Evolutionary conservation across 2,888 invertebrate species (phyloP), one percentile per base, ranked within the genome.

Genomic region (Lydus trimaculatus): DNA sequence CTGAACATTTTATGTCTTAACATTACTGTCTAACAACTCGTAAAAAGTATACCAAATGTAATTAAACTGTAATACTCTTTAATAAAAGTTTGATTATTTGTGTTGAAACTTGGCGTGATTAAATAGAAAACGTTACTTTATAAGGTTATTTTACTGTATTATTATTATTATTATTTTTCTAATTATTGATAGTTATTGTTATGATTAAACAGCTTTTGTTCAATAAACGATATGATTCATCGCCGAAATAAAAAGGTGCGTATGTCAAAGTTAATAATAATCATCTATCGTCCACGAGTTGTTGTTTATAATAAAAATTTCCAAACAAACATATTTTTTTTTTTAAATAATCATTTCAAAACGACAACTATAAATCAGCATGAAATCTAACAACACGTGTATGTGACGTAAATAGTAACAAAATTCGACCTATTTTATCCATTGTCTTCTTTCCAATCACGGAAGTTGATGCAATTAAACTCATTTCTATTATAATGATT

Each of bases 31-130:
- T 43, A 43, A 43, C 43, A 43, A 43, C 43, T 17, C 43, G 8
- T 43, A 43, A 43, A 43, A 43, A n/a, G 7, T 43, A 8, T 7
- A 43, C 7, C 5, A n/a, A 43, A 43, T 43, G 17, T 43, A 43
- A 36, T 36, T 36, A 36, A 33, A 33, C 2, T 9, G 33, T 33
- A 33, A 39, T 39, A 39, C n/a, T 2, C 39, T n/a, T 15, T 15
- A 36, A 39, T 39, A 39, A 43, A 43, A 43, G n/a, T 43, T 43
- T 43, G 43, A 43, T 43, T n/a, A 43, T 43, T 43, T 43, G 11
- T 33, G 43, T 43, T 43, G 17, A 0, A 43, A 43, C 11, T 0
- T 43, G 6, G 43, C 43, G 43, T 43, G 43, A 43, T 43, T 43
- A 43, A 43, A 43, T 17, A n/a, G 17, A 43, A 43, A 43, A 43